These are phyloP conservation scores for Botia almorhae DNA, from an alignment of 2,797 vertebrate genomes.

Conservation along the genomic window DNA sequence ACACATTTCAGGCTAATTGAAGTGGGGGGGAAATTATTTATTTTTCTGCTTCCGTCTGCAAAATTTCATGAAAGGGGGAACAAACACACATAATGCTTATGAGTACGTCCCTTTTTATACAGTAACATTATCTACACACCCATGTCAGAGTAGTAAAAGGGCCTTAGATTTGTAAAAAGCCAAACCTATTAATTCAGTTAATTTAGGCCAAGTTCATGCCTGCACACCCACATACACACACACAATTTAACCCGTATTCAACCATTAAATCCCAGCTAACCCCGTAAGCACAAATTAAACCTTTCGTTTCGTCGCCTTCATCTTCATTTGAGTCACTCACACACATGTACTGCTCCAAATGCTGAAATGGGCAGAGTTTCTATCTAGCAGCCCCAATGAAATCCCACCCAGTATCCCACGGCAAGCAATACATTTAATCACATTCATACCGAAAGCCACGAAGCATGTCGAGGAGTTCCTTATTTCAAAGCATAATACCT, in stretches of 20 bases:
- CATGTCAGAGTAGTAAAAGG: conserved; percentile 68
- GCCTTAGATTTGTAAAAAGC: conserved; percentile 73
- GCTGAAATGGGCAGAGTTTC: conserved; percentile 9
- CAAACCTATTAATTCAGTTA: conserved; percentile 80
- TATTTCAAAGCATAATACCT: conserved; percentile 26
- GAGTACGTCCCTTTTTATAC: conserved; percentile 15
- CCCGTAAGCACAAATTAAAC: conserved; percentile 62
- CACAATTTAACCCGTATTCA: conserved; percentile 49
- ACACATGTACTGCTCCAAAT: background rate
- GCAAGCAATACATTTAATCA: conserved; percentile 43
- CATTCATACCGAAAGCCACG: conserved; percentile 33
- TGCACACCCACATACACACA: conserved; percentile 1
- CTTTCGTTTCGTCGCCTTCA: conserved; percentile 17
- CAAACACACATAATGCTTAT: conserved; percentile 60
- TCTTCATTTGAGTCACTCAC: conserved; percentile 37
- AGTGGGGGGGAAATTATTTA: conserved; percentile 62
- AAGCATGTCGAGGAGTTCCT: conserved; percentile 25
- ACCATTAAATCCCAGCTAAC: conserved; percentile 76
- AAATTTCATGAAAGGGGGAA: conserved; percentile 61
- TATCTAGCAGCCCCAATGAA: conserved; percentile 36
- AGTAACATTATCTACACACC: conserved; percentile 17
- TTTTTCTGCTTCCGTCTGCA: conserved; percentile 71
- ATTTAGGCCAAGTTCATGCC: conserved; percentile 73
- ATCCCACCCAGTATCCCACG: conserved; percentile 20
- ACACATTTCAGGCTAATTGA: conserved; percentile 49